Evolutionary conservation across 37 sponge, comb jelly and placozoan genomes (phyloP), one percentile per base, ranked within the genome.

Genomic region (Aplysina aerophoba): DNA sequence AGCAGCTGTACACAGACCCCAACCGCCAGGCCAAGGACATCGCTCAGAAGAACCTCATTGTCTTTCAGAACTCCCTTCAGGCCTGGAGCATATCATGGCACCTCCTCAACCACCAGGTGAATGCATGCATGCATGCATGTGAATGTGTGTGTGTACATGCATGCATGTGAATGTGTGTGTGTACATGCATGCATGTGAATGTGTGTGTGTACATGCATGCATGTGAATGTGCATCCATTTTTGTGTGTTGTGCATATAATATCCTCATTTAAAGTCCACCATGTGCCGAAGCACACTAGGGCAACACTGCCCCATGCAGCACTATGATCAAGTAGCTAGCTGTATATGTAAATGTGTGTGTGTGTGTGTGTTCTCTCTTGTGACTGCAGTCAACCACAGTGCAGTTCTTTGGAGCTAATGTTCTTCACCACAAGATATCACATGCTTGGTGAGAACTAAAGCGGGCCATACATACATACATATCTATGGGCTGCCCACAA

Each of bases 361-460:
- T 69, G 71, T 69, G 33, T 27, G 33, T 69, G 71, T 69, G 71
- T 69, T n/a, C 34, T 31, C 71, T 3, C 41, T 58, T 53, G 35
- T 37, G 37, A 20, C 25, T 50, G 15, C 53, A 75, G 54, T 5
- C 50, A 6, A 15, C 80, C 5, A 89, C 85, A 41, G 87, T 89
- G 19, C 86, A 89, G 71, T 85, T 86, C 58, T 92, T 89, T 86
- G 93, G 93, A 37, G 93, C 93, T 41, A 65, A 84, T 56, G 82
- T 86, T 65, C 81, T 93, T 41, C 55, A 73, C 33, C 82, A 54
- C 27, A 93, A 93, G 40, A 84, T 93, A 22, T n/a, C 75, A 22
- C 65, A 84, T 22, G 40, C 65, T 40, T 93, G 93, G 93, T 93
- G 44, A 71, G 85, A 50, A 44, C n/a, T n/a, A n/a, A n/a, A 44